phyloP scores from a whole-genome alignment of 2,888 invertebrate genomes.

The Diadegma fenestrale region DNA sequence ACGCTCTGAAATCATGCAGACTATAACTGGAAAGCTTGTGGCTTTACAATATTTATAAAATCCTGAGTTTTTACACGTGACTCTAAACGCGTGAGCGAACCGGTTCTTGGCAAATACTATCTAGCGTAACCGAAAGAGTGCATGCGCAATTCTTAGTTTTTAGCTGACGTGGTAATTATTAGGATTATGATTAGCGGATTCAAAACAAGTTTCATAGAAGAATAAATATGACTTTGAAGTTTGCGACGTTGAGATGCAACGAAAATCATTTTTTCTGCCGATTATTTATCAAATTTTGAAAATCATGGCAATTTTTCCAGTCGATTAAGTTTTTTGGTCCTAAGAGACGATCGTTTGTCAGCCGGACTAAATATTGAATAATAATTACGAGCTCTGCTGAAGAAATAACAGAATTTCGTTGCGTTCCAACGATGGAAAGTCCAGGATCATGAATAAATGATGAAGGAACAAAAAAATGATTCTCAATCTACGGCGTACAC shows the following conservation, averaged over 20 bases:
- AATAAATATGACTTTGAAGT: no score
- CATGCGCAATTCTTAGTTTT: slow-evolving; percentile 35
- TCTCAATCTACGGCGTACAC: neutral
- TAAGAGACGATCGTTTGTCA: no score
- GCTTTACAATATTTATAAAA: slow-evolving; percentile 11
- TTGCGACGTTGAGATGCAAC: no score
- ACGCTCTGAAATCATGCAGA: slow-evolving; percentile 10
- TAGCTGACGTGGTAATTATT: slow-evolving; percentile 30
- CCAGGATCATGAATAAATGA: no score
- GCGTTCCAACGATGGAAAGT: no score
- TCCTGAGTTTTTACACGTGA: slow-evolving; percentile 3
- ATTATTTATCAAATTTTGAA: no score
- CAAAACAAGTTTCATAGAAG: slow-evolving; percentile 10
- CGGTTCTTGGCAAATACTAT: slow-evolving; percentile 48
- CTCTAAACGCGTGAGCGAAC: slow-evolving; percentile 32
- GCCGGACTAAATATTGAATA: no score
- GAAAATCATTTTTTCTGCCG: no score
- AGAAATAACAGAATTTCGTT: no score
- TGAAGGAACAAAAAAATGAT: neutral
- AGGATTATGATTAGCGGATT: neutral
- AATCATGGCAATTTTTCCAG: no score
- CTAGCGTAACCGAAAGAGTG: slow-evolving; percentile 40
- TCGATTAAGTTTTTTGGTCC: no score
- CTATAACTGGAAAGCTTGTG: slow-evolving; percentile 16
- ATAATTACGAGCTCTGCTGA: no score